These are phyloP conservation scores for Parnassius orleans DNA, from an alignment of 2,888 invertebrate genomes.

Conservation along the genomic window DNA sequence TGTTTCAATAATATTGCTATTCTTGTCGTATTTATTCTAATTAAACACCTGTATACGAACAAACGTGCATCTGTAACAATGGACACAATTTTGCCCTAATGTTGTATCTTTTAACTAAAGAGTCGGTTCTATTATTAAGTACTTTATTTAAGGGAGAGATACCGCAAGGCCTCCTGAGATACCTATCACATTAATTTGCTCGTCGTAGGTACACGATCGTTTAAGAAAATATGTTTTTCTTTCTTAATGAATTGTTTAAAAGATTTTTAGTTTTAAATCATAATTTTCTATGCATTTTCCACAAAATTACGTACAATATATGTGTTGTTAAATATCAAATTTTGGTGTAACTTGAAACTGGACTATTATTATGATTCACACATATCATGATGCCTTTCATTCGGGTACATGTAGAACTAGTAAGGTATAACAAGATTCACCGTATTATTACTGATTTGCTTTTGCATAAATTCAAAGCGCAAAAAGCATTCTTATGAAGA, in stretches of 20 bases:
- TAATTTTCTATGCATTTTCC: too few species aligned
- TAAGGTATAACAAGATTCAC: too few species aligned
- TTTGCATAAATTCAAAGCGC: too few species aligned
- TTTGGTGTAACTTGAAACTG: too few species aligned
- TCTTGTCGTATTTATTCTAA: too few species aligned
- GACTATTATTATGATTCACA: too few species aligned
- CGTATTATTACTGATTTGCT: too few species aligned
- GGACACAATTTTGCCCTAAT: conserved; percentile 52
- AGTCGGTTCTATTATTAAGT: conserved; percentile 66
- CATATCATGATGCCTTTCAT: too few species aligned
- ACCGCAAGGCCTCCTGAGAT: conserved; percentile 59
- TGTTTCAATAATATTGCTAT: too few species aligned
- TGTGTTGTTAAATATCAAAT: conserved; percentile 15
- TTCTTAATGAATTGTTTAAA: conserved; percentile 46
- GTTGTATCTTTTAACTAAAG: conserved; percentile 53
- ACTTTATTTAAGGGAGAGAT: conserved; percentile 71
- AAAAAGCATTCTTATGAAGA: too few species aligned
- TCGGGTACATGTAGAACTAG: too few species aligned
- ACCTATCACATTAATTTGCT: conserved; percentile 73
- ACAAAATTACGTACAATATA: too few species aligned
- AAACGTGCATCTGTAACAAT: conserved; percentile 49
- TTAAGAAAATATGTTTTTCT: conserved; percentile 36
- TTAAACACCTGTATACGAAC: conserved; percentile 26
- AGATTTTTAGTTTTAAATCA: conserved; percentile 34
- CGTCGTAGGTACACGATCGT: conserved; percentile 44